A percentile compares a stretch with the other conserved stretches of the same genome.
Evolutionary conservation across 2,888 invertebrate genomes (phyloP).

Genomic region (Agriopis aurantiaria): DNA sequence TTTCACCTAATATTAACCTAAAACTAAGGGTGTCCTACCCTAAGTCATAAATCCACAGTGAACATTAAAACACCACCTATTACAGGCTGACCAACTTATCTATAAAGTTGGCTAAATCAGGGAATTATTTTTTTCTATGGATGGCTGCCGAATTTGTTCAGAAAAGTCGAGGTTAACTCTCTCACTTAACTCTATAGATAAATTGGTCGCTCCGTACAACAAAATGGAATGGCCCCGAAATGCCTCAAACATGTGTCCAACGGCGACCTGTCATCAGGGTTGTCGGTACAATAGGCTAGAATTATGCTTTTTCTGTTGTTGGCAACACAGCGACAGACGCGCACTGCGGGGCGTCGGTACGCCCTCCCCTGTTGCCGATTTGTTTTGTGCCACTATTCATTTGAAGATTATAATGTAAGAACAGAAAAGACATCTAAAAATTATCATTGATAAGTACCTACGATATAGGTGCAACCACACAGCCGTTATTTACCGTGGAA

Average conservation of each 20-base stretch:
- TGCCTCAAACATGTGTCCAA: slow-evolving; percentile 85
- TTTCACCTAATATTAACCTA: slow-evolving; percentile 63
- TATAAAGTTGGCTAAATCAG: background rate
- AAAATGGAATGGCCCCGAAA: slow-evolving; percentile 84
- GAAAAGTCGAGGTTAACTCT: background rate
- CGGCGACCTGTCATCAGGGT: slow-evolving; percentile 84
- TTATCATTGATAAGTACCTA: background rate
- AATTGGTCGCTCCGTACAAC: slow-evolving; percentile 49
- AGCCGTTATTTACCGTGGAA: background rate
- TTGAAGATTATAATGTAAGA: slow-evolving; percentile 60
- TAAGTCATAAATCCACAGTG: slow-evolving; percentile 73
- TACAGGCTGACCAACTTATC: slow-evolving; percentile 40
- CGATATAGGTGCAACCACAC: background rate
- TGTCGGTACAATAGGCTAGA: slow-evolving; percentile 77
- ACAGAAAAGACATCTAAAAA: slow-evolving; percentile 33
- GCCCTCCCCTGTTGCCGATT: slow-evolving; percentile 81
- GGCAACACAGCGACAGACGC: slow-evolving; percentile 84
- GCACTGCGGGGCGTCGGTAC: slow-evolving; percentile 79
- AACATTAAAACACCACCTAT: slow-evolving; percentile 82
- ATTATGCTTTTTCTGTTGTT: slow-evolving; percentile 81
- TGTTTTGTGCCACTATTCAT: slow-evolving; percentile 78
- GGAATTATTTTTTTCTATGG: background rate
- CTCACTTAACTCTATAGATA: background rate
- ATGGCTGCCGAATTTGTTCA: background rate
- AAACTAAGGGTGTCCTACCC: slow-evolving; percentile 66